Conservation (phyloP, 2,888 invertebrate genomes). For the Eurois occulta region DNA sequence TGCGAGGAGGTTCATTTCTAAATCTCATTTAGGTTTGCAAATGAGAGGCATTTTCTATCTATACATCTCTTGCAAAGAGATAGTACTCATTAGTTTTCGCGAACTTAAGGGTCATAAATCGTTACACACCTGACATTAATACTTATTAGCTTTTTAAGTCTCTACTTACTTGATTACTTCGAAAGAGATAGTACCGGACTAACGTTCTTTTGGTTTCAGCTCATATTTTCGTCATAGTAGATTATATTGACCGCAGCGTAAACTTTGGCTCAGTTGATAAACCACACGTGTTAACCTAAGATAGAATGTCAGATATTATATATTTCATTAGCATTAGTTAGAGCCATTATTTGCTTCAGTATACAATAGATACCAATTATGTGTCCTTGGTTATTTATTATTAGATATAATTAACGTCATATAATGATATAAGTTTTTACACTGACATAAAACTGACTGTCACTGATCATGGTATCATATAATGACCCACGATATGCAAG, state of each 20-base stretch:
- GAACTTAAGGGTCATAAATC: neutral
- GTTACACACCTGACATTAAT: conserved; percentile 4
- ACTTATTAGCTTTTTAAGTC: neutral
- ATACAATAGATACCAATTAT: neutral
- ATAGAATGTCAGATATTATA: conserved; percentile 47
- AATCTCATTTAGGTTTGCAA: conserved; percentile 18
- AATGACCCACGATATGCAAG: neutral
- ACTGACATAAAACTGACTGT: no score
- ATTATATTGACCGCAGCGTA: conserved; percentile 56
- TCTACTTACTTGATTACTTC: neutral
- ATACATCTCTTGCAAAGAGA: neutral
- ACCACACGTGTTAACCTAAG: conserved; percentile 60
- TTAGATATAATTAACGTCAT: neutral
- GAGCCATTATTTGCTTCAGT: conserved; percentile 20
- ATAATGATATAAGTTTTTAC: no score
- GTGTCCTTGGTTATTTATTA: neutral
- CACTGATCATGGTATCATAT: no score
- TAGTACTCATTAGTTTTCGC: conserved; percentile 1
- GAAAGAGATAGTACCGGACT: conserved; percentile 8
- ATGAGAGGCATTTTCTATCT: neutral
- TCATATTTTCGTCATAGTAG: conserved; percentile 46
- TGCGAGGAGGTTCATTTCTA: neutral
- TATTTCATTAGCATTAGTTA: conserved; percentile 13
- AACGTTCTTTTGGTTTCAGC: conserved; percentile 22
- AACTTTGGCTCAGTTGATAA: conserved; percentile 62